Evolutionary conservation across 2,797 vertebrate genomes (phyloP).

Genomic region (Sebastes oblongus): DNA sequence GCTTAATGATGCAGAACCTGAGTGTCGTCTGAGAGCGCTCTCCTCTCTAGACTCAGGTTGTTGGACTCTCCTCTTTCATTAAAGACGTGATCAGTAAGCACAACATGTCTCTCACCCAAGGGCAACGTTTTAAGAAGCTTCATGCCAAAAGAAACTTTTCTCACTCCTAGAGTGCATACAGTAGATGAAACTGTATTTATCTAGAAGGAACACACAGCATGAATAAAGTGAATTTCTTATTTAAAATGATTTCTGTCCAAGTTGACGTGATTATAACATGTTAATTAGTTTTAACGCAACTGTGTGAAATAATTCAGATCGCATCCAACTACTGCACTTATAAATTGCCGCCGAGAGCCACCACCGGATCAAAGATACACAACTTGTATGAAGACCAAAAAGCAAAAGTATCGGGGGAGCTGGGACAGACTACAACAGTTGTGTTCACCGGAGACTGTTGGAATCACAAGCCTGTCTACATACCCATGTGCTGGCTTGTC

Average conservation of each 20-base stretch:
- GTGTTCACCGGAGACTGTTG: too few species aligned
- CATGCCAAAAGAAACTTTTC: slow-evolving; percentile 61
- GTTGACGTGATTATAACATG: neutral
- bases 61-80: slow-evolving; percentile 71
- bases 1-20: slow-evolving; percentile 78
- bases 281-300: neutral
- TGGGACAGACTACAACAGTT: neutral
- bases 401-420: neutral
- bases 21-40: slow-evolving; percentile 32
- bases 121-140: slow-evolving; percentile 60
- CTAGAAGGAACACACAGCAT: neutral
- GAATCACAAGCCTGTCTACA: neutral
- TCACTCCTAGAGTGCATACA: slow-evolving; percentile 24
- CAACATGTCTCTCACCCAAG: slow-evolving; percentile 66
- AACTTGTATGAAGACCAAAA: neutral
- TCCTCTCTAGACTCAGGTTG: slow-evolving; percentile 42
- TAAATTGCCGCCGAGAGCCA: neutral
- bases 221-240: slow-evolving; percentile 11
- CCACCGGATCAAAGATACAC: neutral
- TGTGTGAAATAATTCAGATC: neutral
- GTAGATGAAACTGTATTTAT: slow-evolving; percentile 25
- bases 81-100: slow-evolving; percentile 76
- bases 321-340: neutral
- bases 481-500: neutral
- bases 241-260: neutral